These are phyloP conservation scores for Odontomachus brunneus DNA, from an alignment of 1,140 invertebrate species.

Conservation along the genomic window DNA sequence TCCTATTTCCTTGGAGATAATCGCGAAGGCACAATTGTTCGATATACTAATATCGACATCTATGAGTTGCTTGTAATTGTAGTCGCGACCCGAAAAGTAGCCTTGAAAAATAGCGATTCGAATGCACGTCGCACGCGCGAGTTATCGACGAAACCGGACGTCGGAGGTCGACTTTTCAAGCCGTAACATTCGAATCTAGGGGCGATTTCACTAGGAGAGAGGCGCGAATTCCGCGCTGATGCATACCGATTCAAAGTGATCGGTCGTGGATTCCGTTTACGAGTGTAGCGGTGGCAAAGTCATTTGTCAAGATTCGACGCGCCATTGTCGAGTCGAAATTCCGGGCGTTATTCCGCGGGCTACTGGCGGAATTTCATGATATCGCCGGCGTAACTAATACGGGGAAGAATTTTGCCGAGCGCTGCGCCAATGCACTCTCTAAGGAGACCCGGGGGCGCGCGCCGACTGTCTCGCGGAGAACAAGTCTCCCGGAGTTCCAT, in stretches of 20 bases:
- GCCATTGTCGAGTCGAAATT: constrained; percentile 56
- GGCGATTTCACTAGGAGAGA: neutral
- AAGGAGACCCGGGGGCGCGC: neutral
- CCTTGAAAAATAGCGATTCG: too few species aligned
- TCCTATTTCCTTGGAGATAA: neutral
- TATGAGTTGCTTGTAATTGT: too few species aligned
- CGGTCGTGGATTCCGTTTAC: constrained; percentile 52
- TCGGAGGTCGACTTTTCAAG: neutral
- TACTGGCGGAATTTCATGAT: constrained; percentile 43
- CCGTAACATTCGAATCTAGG: neutral
- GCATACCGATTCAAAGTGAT: constrained; percentile 54
- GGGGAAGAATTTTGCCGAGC: constrained; percentile 51
- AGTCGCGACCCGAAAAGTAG: too few species aligned
- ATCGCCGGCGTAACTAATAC: constrained; percentile 54
- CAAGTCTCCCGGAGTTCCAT: constrained; percentile 9
- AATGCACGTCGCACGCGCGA: too few species aligned
- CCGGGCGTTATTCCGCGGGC: constrained; percentile 40
- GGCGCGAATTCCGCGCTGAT: constrained; percentile 36
- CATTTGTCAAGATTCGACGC: constrained; percentile 59
- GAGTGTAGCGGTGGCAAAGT: constrained; percentile 52
- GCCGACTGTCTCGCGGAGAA: constrained; percentile 30
- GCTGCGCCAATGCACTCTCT: constrained; percentile 32
- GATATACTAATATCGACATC: too few species aligned
- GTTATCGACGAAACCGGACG: constrained; percentile 1
- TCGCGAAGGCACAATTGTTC: neutral